phyloP scores from a whole-genome alignment of 2,797 vertebrate genomes.

The Dicrostonyx torquatus region DNA sequence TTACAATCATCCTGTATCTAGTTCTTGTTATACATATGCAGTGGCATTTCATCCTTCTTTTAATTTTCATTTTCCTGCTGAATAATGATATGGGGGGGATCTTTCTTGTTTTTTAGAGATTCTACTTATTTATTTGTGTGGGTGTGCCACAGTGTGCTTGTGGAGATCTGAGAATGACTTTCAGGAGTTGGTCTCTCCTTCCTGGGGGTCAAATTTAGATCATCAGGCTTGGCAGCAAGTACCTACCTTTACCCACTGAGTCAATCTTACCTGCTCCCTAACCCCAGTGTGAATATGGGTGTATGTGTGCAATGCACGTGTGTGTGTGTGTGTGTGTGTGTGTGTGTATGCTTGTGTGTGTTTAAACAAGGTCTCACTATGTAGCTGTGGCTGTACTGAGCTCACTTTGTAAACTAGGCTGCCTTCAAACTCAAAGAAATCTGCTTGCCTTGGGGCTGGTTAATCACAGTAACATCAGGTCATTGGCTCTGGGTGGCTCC shows the following conservation, averaged over 20 bases:
- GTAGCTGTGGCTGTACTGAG: background rate
- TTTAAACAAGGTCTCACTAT: background rate
- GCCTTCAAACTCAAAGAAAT: background rate
- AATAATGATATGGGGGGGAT: background rate
- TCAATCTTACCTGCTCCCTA: background rate
- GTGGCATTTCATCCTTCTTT: constrained; percentile 7
- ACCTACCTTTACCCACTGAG: background rate
- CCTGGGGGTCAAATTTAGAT: background rate
- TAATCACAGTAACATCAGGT: background rate
- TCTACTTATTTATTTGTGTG: background rate
- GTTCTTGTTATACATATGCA: background rate
- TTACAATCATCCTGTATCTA: background rate
- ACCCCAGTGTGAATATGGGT: too few relatives aligned
- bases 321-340: background rate
- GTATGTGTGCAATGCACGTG: background rate
- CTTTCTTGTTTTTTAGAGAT: background rate
- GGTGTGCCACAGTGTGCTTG: background rate
- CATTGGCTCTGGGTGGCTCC: background rate
- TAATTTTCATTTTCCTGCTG: constrained; percentile 8
- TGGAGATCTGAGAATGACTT: background rate
- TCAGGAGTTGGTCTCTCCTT: background rate
- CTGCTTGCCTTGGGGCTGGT: background rate
- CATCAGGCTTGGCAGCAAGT: background rate
- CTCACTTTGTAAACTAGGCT: background rate
- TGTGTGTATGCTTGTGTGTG: background rate